Conservation (phyloP, 2,888 invertebrate genomes). For the Trichogramma evanescens region DNA sequence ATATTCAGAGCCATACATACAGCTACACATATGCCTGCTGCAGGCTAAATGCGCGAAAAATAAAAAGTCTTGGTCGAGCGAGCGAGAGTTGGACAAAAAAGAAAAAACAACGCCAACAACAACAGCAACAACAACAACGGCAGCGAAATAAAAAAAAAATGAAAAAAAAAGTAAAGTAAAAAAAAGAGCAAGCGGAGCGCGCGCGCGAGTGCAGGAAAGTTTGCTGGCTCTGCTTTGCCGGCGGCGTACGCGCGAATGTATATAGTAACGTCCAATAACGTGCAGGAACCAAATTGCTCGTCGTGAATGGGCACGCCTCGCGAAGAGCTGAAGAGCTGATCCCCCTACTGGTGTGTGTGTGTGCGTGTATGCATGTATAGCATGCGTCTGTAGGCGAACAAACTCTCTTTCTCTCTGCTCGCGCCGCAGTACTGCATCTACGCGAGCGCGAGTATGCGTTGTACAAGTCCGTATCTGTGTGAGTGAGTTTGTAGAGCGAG, state of each 20-base stretch:
- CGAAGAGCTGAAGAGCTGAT: constrained; percentile 6
- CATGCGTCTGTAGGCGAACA: too few relatives aligned
- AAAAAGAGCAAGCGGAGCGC: neutral
- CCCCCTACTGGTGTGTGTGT: constrained; percentile 14
- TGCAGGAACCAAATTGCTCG: constrained; percentile 38
- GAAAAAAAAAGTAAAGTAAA: neutral
- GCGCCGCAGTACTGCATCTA: too few relatives aligned
- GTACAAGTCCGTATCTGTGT: too few relatives aligned
- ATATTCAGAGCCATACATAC: too few relatives aligned
- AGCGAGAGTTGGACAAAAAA: neutral
- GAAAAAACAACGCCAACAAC: neutral
- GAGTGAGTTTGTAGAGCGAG: too few relatives aligned
- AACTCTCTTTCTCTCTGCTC: too few relatives aligned
- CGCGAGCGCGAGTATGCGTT: too few relatives aligned
- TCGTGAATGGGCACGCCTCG: constrained; percentile 33
- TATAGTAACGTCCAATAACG: constrained; percentile 32
- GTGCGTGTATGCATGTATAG: neutral
- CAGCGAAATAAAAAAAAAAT: neutral
- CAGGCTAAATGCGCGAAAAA: neutral
- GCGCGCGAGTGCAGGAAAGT: neutral
- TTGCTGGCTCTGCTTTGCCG: neutral
- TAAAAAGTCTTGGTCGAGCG: too few relatives aligned
- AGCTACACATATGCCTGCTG: neutral
- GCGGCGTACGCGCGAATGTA: constrained; percentile 12
- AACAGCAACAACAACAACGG: too few relatives aligned